Evolutionary conservation across 2,113 vertebrate species (phyloP).

Genomic region (Anhinga anhinga): DNA sequence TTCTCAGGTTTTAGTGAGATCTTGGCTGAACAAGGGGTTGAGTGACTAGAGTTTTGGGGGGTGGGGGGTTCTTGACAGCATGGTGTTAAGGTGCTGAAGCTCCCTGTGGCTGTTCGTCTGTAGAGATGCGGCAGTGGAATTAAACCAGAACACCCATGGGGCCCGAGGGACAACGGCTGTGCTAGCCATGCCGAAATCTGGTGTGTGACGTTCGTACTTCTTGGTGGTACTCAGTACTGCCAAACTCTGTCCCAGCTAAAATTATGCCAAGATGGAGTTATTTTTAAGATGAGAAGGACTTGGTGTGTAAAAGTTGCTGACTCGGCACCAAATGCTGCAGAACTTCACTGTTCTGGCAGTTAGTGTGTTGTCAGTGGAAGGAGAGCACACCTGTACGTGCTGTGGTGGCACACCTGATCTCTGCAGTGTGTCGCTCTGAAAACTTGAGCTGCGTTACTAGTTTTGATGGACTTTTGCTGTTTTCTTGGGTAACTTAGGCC

Average conservation of each 20-base stretch:
- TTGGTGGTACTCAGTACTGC: neutral
- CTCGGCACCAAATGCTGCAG: neutral
- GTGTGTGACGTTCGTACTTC: neutral
- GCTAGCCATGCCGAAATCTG: neutral
- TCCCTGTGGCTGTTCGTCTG: neutral
- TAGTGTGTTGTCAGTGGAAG: too few relatives aligned
- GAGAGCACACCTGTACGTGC: neutral
- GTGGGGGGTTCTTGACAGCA: neutral
- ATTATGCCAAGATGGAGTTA: neutral
- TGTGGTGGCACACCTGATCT: neutral
- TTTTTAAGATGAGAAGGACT: neutral
- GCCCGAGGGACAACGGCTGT: neutral
- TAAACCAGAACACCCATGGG: neutral
- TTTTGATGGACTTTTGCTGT: neutral
- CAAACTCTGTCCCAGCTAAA: neutral
- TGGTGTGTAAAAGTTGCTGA: neutral
- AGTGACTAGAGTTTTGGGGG: neutral
- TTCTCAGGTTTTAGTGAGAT: neutral
- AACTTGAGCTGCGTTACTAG: neutral
- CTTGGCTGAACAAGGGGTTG: neutral
- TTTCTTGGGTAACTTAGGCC: neutral
- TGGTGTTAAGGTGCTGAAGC: neutral
- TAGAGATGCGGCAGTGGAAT: neutral
- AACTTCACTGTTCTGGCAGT: neutral
- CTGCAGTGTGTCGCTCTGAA: neutral